These are phyloP conservation scores for Gymnocypris eckloni DNA, from an alignment of 2,797 vertebrate genomes.

Conservation along the genomic window DNA sequence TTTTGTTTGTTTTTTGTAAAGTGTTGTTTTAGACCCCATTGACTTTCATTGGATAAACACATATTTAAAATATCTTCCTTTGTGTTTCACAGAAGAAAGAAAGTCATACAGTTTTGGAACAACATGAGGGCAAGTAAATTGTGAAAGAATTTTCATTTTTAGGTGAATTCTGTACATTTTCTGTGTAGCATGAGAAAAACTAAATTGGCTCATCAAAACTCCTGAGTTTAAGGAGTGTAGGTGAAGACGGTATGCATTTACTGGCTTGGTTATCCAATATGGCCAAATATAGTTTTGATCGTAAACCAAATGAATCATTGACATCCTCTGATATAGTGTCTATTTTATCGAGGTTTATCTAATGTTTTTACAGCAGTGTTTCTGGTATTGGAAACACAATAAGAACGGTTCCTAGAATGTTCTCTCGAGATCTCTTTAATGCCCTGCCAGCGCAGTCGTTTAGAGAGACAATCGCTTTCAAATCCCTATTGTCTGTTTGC, in stretches of 20 bases:
- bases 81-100: neutral
- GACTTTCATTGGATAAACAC: no score
- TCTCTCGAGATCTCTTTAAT: constrained; percentile 53
- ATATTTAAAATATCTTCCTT: neutral
- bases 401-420: constrained; percentile 29
- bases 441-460: constrained; percentile 41
- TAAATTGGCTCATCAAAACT: constrained; percentile 27
- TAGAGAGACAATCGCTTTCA: constrained; percentile 51
- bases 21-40: no score
- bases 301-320: constrained; percentile 46
- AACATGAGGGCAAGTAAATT: neutral
- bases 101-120: neutral
- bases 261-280: neutral
- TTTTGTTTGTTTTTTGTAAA: neutral
- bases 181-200: neutral
- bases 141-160: neutral
- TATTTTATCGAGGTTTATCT: constrained; percentile 40
- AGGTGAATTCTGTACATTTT: neutral
- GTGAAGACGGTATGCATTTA: constrained; percentile 19
- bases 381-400: constrained; percentile 46
- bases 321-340: constrained; percentile 26
- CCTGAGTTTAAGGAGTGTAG: neutral
- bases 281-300: constrained; percentile 31
- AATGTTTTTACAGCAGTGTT: constrained; percentile 53
- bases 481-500: constrained; percentile 49